Evolutionary conservation across 1,140 invertebrate genomes (phyloP).

Genomic region (Drosophila suzukii): DNA sequence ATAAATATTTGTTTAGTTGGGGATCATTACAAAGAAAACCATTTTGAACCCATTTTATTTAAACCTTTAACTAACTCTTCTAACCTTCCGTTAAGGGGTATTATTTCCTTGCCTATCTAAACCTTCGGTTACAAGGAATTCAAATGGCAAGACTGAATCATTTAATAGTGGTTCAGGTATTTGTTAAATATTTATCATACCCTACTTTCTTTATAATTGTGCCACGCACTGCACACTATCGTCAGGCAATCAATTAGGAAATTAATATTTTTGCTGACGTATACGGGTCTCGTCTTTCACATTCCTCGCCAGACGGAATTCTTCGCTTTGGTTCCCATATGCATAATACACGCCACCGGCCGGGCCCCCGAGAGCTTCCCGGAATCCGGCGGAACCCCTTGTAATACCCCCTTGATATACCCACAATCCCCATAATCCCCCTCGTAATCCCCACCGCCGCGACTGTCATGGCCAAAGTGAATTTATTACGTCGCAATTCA

Average conservation of each 20-base stretch:
- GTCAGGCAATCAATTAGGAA: slow-evolving; percentile 23
- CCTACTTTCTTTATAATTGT: too few relatives aligned
- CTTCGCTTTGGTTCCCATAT: slow-evolving; percentile 31
- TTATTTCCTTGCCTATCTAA: too few relatives aligned
- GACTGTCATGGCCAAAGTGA: slow-evolving; percentile 32
- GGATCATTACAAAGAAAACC: too few relatives aligned
- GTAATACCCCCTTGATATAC: background rate
- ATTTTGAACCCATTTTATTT: background rate
- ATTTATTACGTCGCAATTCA: slow-evolving; percentile 50
- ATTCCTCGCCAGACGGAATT: slow-evolving; percentile 4
- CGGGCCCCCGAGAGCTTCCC: background rate
- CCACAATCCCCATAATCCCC: background rate
- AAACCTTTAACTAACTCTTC: background rate
- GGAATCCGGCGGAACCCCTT: background rate
- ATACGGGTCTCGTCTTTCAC: background rate
- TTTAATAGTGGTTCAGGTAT: too few relatives aligned
- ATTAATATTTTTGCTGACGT: slow-evolving; percentile 17
- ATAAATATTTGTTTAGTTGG: too few relatives aligned
- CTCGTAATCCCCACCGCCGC: background rate
- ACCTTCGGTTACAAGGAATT: too few relatives aligned
- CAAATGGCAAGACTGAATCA: too few relatives aligned
- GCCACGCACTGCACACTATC: background rate
- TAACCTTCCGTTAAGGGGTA: background rate
- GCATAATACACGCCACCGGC: slow-evolving; percentile 23
- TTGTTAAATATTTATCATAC: background rate